A percentile compares a stretch with the other conserved stretches of the same genome.
Evolutionary conservation across 2,113 vertebrate species (phyloP).

Genomic region (Aix galericulata): DNA sequence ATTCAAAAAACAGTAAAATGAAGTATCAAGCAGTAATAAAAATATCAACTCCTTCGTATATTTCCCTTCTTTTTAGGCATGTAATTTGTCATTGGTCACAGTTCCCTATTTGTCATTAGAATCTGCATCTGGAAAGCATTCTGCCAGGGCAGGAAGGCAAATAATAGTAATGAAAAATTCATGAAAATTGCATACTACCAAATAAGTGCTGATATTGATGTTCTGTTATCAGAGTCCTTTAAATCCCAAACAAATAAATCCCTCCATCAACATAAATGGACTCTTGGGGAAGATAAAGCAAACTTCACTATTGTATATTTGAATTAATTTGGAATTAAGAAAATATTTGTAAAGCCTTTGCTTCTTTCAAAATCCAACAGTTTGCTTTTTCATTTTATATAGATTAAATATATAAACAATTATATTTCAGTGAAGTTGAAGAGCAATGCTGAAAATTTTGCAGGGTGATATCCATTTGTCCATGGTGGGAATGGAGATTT

Average conservation of each 20-base stretch:
- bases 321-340: neutral
- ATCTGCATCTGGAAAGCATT: neutral
- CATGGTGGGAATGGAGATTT: neutral
- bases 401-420: neutral
- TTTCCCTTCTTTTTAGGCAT: neutral
- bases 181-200: conserved; percentile 10
- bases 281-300: neutral
- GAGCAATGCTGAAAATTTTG: neutral
- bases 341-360: neutral
- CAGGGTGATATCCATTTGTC: neutral
- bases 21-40: neutral
- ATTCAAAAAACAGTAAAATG: neutral
- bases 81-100: neutral
- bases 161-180: neutral
- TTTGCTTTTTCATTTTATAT: neutral
- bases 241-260: conserved; percentile 37
- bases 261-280: neutral
- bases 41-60: neutral
- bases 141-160: neutral
- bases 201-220: neutral
- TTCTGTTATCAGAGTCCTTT: conserved; percentile 19
- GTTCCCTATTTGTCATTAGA: conserved; percentile 2
- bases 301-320: neutral
- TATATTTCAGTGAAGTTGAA: neutral
- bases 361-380: neutral